Conservation (phyloP, 2,888 invertebrate species). For the Rugalucina vietnamica region DNA sequence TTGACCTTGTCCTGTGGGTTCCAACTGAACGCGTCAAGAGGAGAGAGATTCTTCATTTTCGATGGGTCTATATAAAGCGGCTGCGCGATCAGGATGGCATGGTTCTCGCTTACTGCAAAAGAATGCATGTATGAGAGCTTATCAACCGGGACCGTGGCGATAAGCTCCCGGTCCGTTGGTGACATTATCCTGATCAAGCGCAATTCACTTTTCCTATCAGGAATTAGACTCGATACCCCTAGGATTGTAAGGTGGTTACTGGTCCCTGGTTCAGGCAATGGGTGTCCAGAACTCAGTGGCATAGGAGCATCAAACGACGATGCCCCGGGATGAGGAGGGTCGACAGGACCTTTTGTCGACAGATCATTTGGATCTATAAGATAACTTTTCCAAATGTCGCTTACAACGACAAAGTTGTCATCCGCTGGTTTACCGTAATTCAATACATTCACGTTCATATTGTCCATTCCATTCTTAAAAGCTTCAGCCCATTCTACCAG, state of each 20-base stretch:
- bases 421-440: constrained; percentile 31
- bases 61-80: constrained; percentile 72
- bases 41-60: constrained; percentile 63
- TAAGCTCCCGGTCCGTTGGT: constrained; percentile 63
- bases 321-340: constrained; percentile 42
- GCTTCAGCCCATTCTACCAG: constrained; percentile 40
- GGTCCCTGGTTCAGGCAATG: constrained; percentile 75
- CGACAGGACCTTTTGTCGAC: constrained; percentile 56
- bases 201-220: constrained; percentile 61
- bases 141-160: constrained; percentile 69
- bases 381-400: constrained; percentile 68
- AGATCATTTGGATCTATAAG: constrained; percentile 63
- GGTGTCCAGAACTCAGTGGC: constrained; percentile 70
- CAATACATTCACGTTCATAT: constrained; percentile 71
- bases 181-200: constrained; percentile 72
- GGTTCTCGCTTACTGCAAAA: constrained; percentile 71
- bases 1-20: constrained; percentile 59
- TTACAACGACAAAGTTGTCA: constrained; percentile 59
- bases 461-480: constrained; percentile 67
- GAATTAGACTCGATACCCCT: constrained; percentile 69
- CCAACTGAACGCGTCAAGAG: constrained; percentile 74
- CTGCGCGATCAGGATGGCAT: constrained; percentile 73
- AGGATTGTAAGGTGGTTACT: constrained; percentile 70
- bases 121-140: constrained; percentile 79
- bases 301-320: constrained; percentile 10